phyloP scores from a whole-genome alignment of 2,888 invertebrate species.

The Pandemis corylana region DNA sequence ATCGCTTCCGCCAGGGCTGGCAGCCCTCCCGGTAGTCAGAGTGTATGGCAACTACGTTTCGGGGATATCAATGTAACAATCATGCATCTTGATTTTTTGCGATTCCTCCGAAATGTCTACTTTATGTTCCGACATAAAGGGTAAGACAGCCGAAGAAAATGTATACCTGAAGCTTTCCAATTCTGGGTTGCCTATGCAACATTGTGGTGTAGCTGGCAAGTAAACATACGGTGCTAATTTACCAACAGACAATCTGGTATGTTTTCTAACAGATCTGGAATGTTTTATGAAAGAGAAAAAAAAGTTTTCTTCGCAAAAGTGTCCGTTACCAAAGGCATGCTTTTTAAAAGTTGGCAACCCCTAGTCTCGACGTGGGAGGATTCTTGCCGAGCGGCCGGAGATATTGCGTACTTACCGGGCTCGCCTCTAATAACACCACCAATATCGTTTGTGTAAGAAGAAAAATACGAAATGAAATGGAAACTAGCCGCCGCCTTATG shows the following conservation, averaged over 20 bases:
- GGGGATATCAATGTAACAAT: not conserved
- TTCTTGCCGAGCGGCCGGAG: constrained; percentile 68
- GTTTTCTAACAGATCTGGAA: no score
- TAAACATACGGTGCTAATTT: no score
- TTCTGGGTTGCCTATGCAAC: no score
- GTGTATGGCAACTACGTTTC: not conserved
- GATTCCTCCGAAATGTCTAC: not conserved
- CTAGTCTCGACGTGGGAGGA: constrained; percentile 26
- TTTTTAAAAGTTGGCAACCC: constrained; percentile 4
- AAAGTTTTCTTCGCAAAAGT: not conserved
- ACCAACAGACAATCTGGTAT: no score
- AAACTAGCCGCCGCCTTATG: constrained; percentile 72
- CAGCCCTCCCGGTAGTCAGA: not conserved
- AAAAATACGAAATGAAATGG: constrained; percentile 80
- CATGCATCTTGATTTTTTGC: not conserved
- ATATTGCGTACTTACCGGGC: constrained; percentile 83
- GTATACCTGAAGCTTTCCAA: no score
- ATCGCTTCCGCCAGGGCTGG: constrained; percentile 54
- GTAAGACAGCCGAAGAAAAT: no score
- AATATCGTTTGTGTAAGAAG: constrained; percentile 77
- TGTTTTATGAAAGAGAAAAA: no score
- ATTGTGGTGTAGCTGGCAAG: no score
- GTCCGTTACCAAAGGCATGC: not conserved
- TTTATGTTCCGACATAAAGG: no score
- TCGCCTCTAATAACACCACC: constrained; percentile 80